Base-by-base conservation (phyloP, 2,797 vertebrate genomes). In the Etheostoma perlongum region DNA sequence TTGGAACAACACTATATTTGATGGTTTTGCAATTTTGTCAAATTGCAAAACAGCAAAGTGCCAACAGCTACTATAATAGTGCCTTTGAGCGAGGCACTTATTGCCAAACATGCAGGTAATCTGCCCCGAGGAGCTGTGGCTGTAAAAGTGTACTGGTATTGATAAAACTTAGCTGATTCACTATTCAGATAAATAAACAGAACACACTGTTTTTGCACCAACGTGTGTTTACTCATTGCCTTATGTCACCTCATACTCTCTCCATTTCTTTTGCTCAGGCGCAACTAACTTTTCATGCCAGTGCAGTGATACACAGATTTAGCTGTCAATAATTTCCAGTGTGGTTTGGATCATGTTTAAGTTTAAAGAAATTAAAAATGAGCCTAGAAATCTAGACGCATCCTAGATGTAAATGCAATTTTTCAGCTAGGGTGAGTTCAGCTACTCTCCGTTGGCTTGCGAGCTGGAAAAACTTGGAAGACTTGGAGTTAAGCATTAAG, bases 261-360 rank as follows among this genome's bases (percentile, higher is more conserved):
- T 64, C 8, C 6, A 33, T 44, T 67, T 74, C 1, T 54, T 36
- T 44, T 40, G 11, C 23, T 46, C 18, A 23, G 10, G 53, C 23
- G 5, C 16, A 49, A 27, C 27, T 4, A 67, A 61, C 4, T 13
- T 25, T 13, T 60, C 53, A 16, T 49, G 27, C 21, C 3, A 67
- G 44, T 6, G 9, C 48, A 47, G 27, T 42, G 23, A 52, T 23
- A 47, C 46, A n/a, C 33, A 40, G 10, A 76, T 19, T 72, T n/a
- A 33, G 15, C 57, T 49, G 51, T 52, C 67, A 52, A 16, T 0
- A 3, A 8, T 51, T 55, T n/a, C 25, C 46, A 46, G 23, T 46
- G 6, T 30, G 40, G 48, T 65, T 55, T 83, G 64, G 63, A 64
- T 61, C 2, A n/a, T 0, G 47, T 72, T 60, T 30, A 61, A 40